Base-by-base conservation (phyloP, 1,140 invertebrate genomes). In the Belonocnema kinseyi region DNA sequence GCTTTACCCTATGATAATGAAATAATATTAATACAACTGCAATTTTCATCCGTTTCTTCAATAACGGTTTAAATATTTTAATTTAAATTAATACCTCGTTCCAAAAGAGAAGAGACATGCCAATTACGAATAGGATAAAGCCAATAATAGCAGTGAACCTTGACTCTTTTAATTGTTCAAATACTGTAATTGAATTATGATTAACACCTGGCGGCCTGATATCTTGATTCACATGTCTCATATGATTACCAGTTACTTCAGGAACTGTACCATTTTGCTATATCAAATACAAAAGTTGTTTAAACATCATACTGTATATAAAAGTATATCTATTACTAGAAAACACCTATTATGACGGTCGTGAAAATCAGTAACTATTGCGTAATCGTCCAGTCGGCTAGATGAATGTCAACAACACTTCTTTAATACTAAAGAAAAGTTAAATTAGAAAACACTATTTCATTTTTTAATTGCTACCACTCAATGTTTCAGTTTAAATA, bases 21-120 rank as follows among this genome's bases (percentile, higher is more conserved):
- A 80, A 52, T 73, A 73, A 74, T 73, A 13, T 21, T 51, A 75
- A 61, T 72, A 46, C 58, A n/a, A 52, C 14, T 16, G 33, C 17
- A 19, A 71, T 54, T 56, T 19, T 74, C 53, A 73, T 58, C 14
- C 56, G 40, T 46, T 56, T 72, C 13, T 50, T 21, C 13, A 70
- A 58, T 71, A 76, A 46, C 19, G 16, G 58, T 74, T 74, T 51
- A 58, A 17, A 75, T 11, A 75, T 16, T 17, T n/a, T 72, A 71
- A 12, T 33, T 77, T 54, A 26, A 50, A 76, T 75, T 73, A 76
- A 88, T 90, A 95, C 94, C 92, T 96, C 95, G 89, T 96, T 96
- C 94, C 94, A 96, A 85, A 94, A 94, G 61, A 96, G 88, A 7
- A 96, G 87, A 74, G 88, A 93, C 84, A 92, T 92, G 53, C 94